These are phyloP conservation scores for Tiphia femorata DNA, from an alignment of 2,888 invertebrate genomes.

Conservation along the genomic window DNA sequence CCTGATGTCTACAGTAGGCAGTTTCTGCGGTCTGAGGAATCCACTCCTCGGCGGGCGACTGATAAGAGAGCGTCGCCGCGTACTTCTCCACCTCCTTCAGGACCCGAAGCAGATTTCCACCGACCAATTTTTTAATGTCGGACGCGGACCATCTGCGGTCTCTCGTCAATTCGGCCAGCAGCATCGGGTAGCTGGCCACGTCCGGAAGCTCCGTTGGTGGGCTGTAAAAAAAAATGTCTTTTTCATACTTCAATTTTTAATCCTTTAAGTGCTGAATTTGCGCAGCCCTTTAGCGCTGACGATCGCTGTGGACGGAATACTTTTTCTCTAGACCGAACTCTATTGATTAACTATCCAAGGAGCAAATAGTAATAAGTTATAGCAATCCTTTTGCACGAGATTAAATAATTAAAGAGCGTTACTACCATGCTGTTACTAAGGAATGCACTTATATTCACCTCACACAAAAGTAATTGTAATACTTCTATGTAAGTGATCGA, in stretches of 20 bases:
- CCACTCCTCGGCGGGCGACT: slow-evolving; percentile 72
- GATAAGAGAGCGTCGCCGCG: slow-evolving; percentile 62
- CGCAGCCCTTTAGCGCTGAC: neutral
- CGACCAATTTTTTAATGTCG: slow-evolving; percentile 74
- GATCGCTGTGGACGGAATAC: too few species aligned
- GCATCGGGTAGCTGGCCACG: slow-evolving; percentile 73
- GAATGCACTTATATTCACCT: too few species aligned
- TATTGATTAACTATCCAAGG: too few species aligned
- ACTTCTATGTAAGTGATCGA: too few species aligned
- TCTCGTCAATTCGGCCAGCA: slow-evolving; percentile 75
- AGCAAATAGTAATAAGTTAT: too few species aligned
- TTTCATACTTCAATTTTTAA: too few species aligned
- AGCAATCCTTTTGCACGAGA: too few species aligned
- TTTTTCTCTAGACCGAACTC: too few species aligned
- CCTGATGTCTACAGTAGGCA: slow-evolving; percentile 72
- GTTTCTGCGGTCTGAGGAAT: slow-evolving; percentile 72
- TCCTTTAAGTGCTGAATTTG: neutral
- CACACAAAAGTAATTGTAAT: too few species aligned
- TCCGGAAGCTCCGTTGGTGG: slow-evolving; percentile 72
- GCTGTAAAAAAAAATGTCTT: slow-evolving; percentile 54
- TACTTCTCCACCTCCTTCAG: slow-evolving; percentile 71
- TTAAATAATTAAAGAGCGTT: too few species aligned
- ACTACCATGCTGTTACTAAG: too few species aligned
- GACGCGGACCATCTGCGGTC: slow-evolving; percentile 74
- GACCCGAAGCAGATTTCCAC: slow-evolving; percentile 73